phyloP scores from a whole-genome alignment of 2,888 invertebrate genomes.

The Eurois occulta region DNA sequence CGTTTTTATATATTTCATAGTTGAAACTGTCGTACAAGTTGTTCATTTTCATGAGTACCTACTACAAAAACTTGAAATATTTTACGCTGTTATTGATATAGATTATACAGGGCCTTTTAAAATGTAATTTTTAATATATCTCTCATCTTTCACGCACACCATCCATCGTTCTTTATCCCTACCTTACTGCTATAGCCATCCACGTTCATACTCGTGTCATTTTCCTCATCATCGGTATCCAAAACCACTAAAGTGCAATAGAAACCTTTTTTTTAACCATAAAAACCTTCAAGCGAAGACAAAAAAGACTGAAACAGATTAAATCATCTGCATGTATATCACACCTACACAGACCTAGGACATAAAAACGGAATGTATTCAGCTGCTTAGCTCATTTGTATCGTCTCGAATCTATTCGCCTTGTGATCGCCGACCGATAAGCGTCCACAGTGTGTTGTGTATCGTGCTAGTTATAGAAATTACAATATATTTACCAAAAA shows the following conservation, averaged over 20 bases:
- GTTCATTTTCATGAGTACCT: background rate
- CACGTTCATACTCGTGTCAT: too few species aligned
- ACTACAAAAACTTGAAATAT: background rate
- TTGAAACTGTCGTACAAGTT: background rate
- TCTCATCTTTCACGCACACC: too few species aligned
- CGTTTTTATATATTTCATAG: background rate
- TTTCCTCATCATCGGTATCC: too few species aligned
- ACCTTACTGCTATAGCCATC: too few species aligned
- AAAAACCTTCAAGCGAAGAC: background rate
- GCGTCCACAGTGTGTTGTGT: background rate
- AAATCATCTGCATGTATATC: slow-evolving; percentile 16
- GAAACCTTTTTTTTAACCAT: background rate
- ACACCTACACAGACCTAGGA: background rate
- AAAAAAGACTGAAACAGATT: background rate
- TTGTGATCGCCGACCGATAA: slow-evolving; percentile 22
- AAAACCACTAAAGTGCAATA: background rate
- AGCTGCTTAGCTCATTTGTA: slow-evolving; percentile 40
- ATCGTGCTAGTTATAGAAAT: slow-evolving; percentile 35
- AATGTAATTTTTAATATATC: too few species aligned
- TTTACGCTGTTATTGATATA: too few species aligned
- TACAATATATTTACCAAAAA: slow-evolving; percentile 25
- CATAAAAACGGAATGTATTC: slow-evolving; percentile 16
- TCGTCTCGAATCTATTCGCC: slow-evolving; percentile 16
- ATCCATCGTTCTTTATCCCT: too few species aligned
- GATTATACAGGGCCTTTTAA: too few species aligned